Conservation (phyloP, 2,888 invertebrate species). For the Dasypogon diadema region DNA sequence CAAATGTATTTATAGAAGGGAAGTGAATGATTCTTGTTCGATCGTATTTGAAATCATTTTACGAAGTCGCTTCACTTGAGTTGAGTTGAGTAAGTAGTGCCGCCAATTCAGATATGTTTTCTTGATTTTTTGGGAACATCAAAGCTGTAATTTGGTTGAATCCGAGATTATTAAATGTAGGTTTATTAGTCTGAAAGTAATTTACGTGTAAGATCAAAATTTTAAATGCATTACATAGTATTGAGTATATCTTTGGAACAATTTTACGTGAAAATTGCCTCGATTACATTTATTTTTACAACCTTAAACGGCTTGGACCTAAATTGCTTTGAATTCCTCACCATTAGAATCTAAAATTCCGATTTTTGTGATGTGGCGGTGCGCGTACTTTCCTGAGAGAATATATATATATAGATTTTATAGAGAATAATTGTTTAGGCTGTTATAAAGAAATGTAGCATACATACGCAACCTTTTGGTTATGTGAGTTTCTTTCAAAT, state of each 20-base stretch:
- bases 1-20: not conserved
- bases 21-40: not conserved
- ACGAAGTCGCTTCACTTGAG: not conserved
- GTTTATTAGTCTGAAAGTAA: no score
- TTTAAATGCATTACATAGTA: no score
- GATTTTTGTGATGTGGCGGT: slow-evolving; percentile 39
- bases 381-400: slow-evolving; percentile 35
- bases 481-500: slow-evolving; percentile 45
- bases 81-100: not conserved
- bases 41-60: not conserved
- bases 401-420: slow-evolving; percentile 34
- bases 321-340: slow-evolving; percentile 29
- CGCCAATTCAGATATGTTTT: not conserved
- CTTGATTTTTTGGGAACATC: no score
- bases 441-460: slow-evolving; percentile 44
- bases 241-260: no score
- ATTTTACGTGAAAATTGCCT: no score
- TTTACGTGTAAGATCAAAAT: no score
- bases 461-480: slow-evolving; percentile 5
- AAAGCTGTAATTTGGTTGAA: no score
- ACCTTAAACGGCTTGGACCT: no score
- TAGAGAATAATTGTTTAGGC: slow-evolving; percentile 43
- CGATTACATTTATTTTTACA: no score
- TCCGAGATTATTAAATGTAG: no score
- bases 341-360: slow-evolving; percentile 7